phyloP scores from a whole-genome alignment of 2,888 invertebrate genomes.

The Apotomis capreana region DNA sequence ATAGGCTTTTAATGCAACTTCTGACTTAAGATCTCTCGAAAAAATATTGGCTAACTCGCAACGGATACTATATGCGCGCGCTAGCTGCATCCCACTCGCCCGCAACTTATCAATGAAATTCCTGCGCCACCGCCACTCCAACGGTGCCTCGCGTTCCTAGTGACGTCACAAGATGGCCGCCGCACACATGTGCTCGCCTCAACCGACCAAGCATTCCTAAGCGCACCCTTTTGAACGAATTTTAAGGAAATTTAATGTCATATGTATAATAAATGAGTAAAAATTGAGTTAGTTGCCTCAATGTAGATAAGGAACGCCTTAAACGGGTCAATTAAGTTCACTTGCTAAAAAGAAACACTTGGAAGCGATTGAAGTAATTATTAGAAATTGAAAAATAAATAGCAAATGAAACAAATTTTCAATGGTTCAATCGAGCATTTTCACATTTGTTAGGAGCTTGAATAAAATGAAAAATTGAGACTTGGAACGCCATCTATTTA shows the following conservation, averaged over 20 bases:
- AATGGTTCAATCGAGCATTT: not conserved
- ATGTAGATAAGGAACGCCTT: not conserved
- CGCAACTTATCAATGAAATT: slow-evolving; percentile 80
- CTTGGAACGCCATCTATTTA: slow-evolving; percentile 14
- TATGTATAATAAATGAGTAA: not conserved
- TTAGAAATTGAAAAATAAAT: not conserved
- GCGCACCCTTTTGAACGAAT: slow-evolving; percentile 26
- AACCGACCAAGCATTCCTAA: slow-evolving; percentile 37
- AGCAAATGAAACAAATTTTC: not conserved
- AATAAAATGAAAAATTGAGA: not conserved
- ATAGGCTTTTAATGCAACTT: too few relatives aligned
- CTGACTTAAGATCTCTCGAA: too few relatives aligned
- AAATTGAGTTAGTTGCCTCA: not conserved
- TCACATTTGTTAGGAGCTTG: not conserved
- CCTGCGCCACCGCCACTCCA: slow-evolving; percentile 64
- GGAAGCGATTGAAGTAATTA: not conserved
- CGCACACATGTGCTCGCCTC: slow-evolving; percentile 49
- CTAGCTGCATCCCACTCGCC: slow-evolving; percentile 74
- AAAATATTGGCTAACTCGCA: too few relatives aligned
- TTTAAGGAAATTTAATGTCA: slow-evolving; percentile 5
- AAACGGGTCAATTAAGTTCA: not conserved
- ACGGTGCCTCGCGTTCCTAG: slow-evolving; percentile 75
- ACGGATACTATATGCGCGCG: slow-evolving; percentile 18
- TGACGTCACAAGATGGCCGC: slow-evolving; percentile 80
- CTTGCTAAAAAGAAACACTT: not conserved